Evolutionary conservation across 2,888 invertebrate genomes (phyloP).

Genomic region (Heliconius erato): DNA sequence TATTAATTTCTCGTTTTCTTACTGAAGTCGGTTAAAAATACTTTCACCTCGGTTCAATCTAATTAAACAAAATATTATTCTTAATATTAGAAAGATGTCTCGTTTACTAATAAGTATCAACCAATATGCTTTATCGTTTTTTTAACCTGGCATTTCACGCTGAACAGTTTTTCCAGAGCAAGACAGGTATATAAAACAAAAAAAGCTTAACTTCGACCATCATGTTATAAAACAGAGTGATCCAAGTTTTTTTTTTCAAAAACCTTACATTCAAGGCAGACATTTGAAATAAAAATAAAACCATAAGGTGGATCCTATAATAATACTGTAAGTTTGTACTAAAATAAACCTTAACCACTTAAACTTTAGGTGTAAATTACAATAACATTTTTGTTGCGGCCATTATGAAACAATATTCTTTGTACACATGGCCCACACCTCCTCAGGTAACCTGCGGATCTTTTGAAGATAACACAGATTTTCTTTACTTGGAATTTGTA

Average conservation of each 20-base stretch:
- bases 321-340: background rate
- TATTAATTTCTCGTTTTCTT: too few relatives aligned
- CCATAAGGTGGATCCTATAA: conserved; percentile 31
- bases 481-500: background rate
- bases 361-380: conserved; percentile 1
- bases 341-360: background rate
- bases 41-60: too few relatives aligned
- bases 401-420: conserved; percentile 62
- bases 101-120: too few relatives aligned
- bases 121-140: too few relatives aligned
- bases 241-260: background rate
- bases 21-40: too few relatives aligned
- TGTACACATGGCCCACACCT: conserved; percentile 60
- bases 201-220: background rate
- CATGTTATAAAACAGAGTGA: conserved; percentile 4
- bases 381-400: conserved; percentile 49
- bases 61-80: too few relatives aligned
- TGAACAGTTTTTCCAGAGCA: too few relatives aligned
- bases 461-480: conserved; percentile 49
- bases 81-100: too few relatives aligned
- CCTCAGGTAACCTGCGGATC: conserved; percentile 60
- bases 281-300: conserved; percentile 8
- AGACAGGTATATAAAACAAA: too few relatives aligned
- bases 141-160: too few relatives aligned
- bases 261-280: background rate